Base-by-base conservation (phyloP, 2,888 invertebrate genomes). In the Drosophila monieri region DNA sequence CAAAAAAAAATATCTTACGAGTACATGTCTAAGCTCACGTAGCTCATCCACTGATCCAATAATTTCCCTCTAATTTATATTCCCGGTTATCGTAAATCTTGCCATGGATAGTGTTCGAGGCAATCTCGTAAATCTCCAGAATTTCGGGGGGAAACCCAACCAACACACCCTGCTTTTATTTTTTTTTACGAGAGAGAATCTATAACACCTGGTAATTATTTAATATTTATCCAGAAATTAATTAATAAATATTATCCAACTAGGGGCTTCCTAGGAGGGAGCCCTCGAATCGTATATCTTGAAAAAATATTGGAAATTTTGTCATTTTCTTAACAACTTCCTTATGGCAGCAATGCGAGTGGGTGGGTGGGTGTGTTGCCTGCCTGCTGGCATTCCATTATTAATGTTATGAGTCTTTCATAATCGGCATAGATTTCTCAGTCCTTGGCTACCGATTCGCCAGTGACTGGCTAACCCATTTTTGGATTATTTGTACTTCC, bases 11-110 rank as follows among this genome's bases (percentile, higher is more conserved):
- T 23, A 4, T 32, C 10, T 10, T 32, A 32, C 12, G 12, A 35
- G 14, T 59, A 46, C 59, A 15, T 37, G 46, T 9, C 1, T 10
- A 12, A 3, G 3, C 59, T 18, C 59, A 60, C 59, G 61, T 60
- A 60, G 61, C 18, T 2, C 14, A 1, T 12, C 2, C 10, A 14
- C 9, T 5, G 1, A 23, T 52, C 21, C 66, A 37, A 39, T 35
- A 21, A 35, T 64, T 41, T 41, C 4, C 18, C 9, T 25, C 9
- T 23, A 47, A 23, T 25, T 39, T 35, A 35, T 35, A 30, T 30
- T 30, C 18, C 39, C 59, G 12, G 21, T 21, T 10, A 61, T 30
- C 51, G 52, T 62, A 62, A 67, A 67, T 64, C 67, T 53, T 6
- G 43, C 15, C 67, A 44, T 52, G 67, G 32, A 5, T 35, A 46